Conservation (phyloP, 1,140 invertebrate genomes). For the Brachionus koreanus region DNA sequence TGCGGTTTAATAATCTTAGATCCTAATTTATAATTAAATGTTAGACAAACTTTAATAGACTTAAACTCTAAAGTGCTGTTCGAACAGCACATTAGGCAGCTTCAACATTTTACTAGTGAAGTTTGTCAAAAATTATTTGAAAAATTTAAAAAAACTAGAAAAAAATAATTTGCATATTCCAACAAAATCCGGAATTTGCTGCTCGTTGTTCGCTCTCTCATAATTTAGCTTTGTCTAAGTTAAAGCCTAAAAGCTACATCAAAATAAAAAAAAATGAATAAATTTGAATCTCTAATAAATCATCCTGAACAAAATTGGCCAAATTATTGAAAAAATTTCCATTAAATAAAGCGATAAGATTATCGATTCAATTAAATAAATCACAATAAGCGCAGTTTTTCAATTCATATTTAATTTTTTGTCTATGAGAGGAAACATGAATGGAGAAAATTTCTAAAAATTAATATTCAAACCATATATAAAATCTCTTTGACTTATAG, state of each 20-base stretch:
- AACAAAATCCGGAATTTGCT: neutral
- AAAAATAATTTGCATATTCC: neutral
- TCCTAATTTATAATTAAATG: neutral
- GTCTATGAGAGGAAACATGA: neutral
- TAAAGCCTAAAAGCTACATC: neutral
- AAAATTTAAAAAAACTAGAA: neutral
- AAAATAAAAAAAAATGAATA: neutral
- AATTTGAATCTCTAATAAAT: slow-evolving; percentile 5
- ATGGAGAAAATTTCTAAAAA: neutral
- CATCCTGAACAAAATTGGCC: neutral
- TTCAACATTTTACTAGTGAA: neutral
- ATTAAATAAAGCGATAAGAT: neutral
- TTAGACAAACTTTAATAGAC: neutral
- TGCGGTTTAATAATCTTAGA: neutral
- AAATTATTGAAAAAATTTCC: neutral
- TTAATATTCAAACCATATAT: neutral
- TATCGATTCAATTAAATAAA: neutral
- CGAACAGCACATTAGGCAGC: neutral
- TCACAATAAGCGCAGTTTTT: neutral
- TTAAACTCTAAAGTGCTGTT: neutral
- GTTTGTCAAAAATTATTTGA: neutral
- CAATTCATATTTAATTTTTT: neutral
- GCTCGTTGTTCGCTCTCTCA: neutral
- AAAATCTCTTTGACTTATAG: neutral
- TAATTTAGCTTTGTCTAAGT: neutral